Conservation (phyloP, 2,113 vertebrate species). For the Lamprotornis superbus region DNA sequence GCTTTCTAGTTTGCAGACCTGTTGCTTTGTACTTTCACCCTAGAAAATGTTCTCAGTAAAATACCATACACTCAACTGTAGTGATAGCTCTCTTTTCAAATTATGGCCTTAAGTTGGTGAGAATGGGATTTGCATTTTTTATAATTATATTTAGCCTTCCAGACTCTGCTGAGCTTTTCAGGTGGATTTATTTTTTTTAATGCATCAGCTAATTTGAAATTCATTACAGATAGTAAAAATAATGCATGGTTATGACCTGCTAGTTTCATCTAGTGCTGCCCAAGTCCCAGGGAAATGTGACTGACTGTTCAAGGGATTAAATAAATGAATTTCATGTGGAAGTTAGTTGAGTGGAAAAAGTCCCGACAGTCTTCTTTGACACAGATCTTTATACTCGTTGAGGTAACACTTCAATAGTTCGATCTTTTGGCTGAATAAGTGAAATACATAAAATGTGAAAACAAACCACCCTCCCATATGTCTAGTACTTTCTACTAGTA, state of each 20-base stretch:
- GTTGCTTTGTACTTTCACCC: neutral
- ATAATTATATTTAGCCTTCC: neutral
- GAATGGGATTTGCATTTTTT: neutral
- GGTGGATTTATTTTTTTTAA: neutral
- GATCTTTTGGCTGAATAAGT: neutral
- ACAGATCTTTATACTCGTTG: neutral
- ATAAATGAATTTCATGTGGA: neutral
- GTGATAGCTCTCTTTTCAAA: neutral
- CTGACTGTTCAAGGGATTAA: constrained; percentile 4
- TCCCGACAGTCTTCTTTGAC: neutral
- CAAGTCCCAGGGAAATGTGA: neutral
- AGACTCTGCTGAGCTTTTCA: neutral
- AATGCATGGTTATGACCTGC: neutral
- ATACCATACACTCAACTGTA: neutral
- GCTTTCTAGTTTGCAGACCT: neutral
- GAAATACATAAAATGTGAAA: neutral
- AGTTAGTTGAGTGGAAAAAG: neutral
- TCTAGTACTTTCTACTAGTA: neutral
- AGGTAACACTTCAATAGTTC: neutral
- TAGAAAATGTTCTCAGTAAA: neutral
- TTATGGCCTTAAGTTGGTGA: neutral
- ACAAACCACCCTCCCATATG: neutral
- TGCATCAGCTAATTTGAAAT: neutral
- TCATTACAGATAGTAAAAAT: neutral
- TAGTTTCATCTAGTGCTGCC: neutral